These are phyloP conservation scores for Eristalinus aeneus DNA, from an alignment of 2,888 invertebrate genomes.

Conservation along the genomic window DNA sequence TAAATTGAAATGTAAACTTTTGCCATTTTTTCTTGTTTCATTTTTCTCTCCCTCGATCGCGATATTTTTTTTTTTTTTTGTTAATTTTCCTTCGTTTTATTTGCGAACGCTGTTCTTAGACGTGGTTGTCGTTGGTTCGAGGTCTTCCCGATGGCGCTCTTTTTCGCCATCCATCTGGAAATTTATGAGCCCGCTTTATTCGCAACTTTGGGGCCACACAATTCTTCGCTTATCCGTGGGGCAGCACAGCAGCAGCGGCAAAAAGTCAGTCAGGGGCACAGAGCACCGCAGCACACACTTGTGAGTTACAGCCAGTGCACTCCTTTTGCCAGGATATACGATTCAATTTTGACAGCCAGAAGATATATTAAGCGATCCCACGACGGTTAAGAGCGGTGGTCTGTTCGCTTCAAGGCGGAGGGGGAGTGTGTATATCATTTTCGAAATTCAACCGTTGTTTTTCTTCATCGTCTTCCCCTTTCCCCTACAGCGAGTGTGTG, in stretches of 20 bases:
- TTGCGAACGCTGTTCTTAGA: background rate
- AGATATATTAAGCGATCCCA: slow-evolving; percentile 79
- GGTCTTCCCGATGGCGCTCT: slow-evolving; percentile 30
- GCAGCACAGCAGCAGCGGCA: slow-evolving; percentile 1
- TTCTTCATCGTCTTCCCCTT: background rate
- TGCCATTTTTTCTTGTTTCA: slow-evolving; percentile 72
- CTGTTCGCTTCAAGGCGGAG: slow-evolving; percentile 1
- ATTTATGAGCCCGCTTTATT: slow-evolving; percentile 80
- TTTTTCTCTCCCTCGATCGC: background rate
- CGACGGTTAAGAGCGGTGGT: slow-evolving; percentile 68
- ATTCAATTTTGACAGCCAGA: slow-evolving; percentile 80
- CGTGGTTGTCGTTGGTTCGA: slow-evolving; percentile 22
- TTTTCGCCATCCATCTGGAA: slow-evolving; percentile 77
- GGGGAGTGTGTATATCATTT: slow-evolving; percentile 45
- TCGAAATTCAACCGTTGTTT: slow-evolving; percentile 15
- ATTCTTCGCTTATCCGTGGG: slow-evolving; percentile 70
- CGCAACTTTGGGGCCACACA: slow-evolving; percentile 75
- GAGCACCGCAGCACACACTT: background rate
- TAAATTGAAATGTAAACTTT: slow-evolving; percentile 77
- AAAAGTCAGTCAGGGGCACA: slow-evolving; percentile 8
- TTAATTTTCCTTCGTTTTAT: background rate
- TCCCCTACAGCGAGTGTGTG: background rate
- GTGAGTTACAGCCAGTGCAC: slow-evolving; percentile 55
- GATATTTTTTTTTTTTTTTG: background rate
- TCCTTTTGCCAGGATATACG: slow-evolving; percentile 67